Percentiles rank a stretch among this genome's conserved stretches.
Conservation (phyloP, 1,140 invertebrate genomes). For the Spodoptera frugiperda region DNA sequence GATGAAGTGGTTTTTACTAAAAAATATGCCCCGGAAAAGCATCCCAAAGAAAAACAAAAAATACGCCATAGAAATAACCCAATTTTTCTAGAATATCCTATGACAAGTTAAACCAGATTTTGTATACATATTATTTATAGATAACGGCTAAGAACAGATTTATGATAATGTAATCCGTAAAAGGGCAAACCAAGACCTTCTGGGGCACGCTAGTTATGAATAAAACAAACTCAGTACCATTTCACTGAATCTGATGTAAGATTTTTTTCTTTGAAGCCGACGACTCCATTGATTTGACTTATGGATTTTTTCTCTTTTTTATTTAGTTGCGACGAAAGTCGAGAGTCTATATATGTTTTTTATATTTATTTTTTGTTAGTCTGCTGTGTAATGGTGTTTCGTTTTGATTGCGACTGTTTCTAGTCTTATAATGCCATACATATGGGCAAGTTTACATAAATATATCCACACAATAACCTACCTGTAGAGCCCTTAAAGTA, state of each 20-base stretch:
- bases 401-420: too few species aligned
- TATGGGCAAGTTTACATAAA: too few species aligned
- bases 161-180: constrained; percentile 48
- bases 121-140: constrained; percentile 45
- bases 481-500: too few species aligned
- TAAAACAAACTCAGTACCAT: constrained; percentile 26
- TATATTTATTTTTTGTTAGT: background rate
- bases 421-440: too few species aligned
- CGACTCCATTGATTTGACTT: constrained; percentile 10
- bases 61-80: too few species aligned
- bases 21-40: too few species aligned
- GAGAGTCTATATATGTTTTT: background rate
- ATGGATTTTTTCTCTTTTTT: background rate
- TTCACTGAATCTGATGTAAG: constrained; percentile 22
- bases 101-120: constrained; percentile 20
- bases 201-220: constrained; percentile 31
- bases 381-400: too few species aligned
- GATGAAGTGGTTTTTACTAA: too few species aligned
- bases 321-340: background rate
- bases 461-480: too few species aligned
- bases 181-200: constrained; percentile 40
- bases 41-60: too few species aligned
- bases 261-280: constrained; percentile 32
- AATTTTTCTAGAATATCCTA: constrained; percentile 14
- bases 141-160: constrained; percentile 44